Conservation (phyloP, 2,888 invertebrate species). For the Drosophila monieri region DNA sequence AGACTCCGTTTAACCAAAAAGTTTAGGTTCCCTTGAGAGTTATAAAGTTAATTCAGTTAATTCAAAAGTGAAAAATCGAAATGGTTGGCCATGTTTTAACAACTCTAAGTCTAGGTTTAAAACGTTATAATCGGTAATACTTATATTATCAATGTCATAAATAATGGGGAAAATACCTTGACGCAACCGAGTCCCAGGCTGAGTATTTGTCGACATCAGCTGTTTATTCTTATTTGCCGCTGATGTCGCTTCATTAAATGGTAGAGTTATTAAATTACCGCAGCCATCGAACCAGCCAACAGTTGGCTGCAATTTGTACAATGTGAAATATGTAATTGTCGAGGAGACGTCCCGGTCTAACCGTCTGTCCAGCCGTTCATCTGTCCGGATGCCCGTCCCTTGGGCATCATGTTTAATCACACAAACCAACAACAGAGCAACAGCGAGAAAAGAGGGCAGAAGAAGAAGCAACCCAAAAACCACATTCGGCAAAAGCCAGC, state of each 20-base stretch:
- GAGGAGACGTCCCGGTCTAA: slow-evolving; percentile 44
- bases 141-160: slow-evolving; percentile 59
- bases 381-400: slow-evolving; percentile 38
- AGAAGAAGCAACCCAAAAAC: slow-evolving; percentile 56
- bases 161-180: slow-evolving; percentile 67
- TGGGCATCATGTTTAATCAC: slow-evolving; percentile 60
- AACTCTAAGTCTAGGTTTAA: slow-evolving; percentile 27
- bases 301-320: slow-evolving; percentile 75
- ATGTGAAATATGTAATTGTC: slow-evolving; percentile 77
- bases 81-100: too few species aligned
- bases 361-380: slow-evolving; percentile 1
- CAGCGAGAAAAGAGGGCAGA: background rate
- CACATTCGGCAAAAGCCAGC: slow-evolving; percentile 54
- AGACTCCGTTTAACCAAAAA: too few species aligned
- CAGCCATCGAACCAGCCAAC: slow-evolving; percentile 45
- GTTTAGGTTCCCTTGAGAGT: too few species aligned
- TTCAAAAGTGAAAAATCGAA: too few species aligned
- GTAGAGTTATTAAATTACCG: slow-evolving; percentile 77
- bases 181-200: slow-evolving; percentile 27
- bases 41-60: too few species aligned
- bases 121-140: background rate
- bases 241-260: slow-evolving; percentile 71
- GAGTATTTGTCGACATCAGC: slow-evolving; percentile 56
- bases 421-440: slow-evolving; percentile 28
- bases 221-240: slow-evolving; percentile 52